These are phyloP conservation scores for Carettochelys insculpta DNA, from an alignment of 2,113 vertebrate genomes.

Conservation along the genomic window DNA sequence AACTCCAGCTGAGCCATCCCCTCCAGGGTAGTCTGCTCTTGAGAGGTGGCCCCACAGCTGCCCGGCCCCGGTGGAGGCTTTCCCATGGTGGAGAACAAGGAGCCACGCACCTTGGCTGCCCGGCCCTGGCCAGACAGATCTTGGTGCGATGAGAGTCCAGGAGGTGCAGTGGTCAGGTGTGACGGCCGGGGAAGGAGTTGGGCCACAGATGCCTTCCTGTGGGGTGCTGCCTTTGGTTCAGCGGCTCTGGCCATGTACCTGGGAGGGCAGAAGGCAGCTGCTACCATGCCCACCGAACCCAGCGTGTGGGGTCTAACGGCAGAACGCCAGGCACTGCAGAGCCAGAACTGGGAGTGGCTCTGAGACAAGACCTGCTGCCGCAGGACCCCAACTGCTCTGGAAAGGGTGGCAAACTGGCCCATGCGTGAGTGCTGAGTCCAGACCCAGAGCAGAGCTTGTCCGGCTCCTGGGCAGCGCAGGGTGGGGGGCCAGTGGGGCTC, in stretches of 20 bases:
- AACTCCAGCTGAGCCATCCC: background rate
- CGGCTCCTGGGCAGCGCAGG: no score
- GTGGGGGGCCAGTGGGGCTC: no score
- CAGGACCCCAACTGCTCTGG: background rate
- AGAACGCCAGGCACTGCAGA: background rate
- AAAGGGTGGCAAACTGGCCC: background rate
- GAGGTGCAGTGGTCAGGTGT: background rate
- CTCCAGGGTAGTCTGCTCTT: background rate
- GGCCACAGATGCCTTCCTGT: fast-evolving
- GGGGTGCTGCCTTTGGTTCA: background rate
- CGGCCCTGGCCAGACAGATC: background rate
- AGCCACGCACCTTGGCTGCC: background rate
- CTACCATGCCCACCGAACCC: background rate
- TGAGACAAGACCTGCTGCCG: background rate
- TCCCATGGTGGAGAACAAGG: background rate
- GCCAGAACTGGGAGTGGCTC: background rate
- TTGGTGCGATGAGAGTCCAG: background rate
- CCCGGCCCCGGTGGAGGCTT: fast-evolving
- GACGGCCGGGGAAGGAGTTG: background rate
- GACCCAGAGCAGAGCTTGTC: no score
- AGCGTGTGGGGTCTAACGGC: no score
- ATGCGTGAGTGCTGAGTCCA: background rate
- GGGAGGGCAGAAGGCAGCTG: background rate
- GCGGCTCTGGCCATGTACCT: background rate
- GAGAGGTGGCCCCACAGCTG: background rate